These are phyloP conservation scores for Leucoraja ocellata DNA, from an alignment of 2,797 vertebrate species.

Conservation along the genomic window DNA sequence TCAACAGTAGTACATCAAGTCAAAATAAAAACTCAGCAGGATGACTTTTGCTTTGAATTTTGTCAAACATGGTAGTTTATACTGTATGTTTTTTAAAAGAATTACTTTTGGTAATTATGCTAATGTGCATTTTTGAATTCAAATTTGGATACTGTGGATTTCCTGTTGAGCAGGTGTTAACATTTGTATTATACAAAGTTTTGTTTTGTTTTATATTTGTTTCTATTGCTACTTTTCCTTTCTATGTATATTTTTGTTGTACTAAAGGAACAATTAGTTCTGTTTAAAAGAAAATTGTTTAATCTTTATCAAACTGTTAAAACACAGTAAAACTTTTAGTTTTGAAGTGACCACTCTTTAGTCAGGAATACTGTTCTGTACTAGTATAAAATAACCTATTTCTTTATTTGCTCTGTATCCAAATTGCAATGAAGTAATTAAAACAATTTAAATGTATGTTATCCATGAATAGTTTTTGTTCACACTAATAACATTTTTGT, in stretches of 20 bases:
- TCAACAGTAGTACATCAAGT: slow-evolving; percentile 11
- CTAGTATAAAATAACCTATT: slow-evolving; percentile 32
- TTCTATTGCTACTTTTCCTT: slow-evolving; percentile 22
- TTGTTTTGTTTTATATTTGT: slow-evolving; percentile 41
- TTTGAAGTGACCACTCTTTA: slow-evolving; percentile 38
- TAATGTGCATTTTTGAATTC: slow-evolving; percentile 38
- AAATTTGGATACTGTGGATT: slow-evolving; percentile 44
- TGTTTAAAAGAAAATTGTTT: slow-evolving; percentile 30
- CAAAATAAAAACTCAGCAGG: slow-evolving; percentile 31
- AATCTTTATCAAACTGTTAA: slow-evolving; percentile 34
- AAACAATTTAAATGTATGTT: slow-evolving; percentile 34
- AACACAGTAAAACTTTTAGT: slow-evolving; percentile 34
- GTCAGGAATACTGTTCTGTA: slow-evolving; percentile 34
- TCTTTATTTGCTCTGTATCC: slow-evolving; percentile 34
- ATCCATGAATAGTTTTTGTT: slow-evolving; percentile 12
- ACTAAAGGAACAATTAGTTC: slow-evolving; percentile 30
- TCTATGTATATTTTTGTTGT: slow-evolving; percentile 31
- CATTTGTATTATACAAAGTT: slow-evolving; percentile 42
- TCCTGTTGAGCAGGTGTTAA: slow-evolving; percentile 48
- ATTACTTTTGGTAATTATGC: slow-evolving; percentile 38
- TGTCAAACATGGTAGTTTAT: slow-evolving; percentile 39
- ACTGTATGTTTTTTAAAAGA: slow-evolving; percentile 36
- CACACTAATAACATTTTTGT: background rate
- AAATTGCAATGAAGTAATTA: slow-evolving; percentile 37
- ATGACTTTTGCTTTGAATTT: slow-evolving; percentile 30